Evolutionary conservation across 2,797 vertebrate genomes (phyloP).

Genomic region (Numenius phaeopus): DNA sequence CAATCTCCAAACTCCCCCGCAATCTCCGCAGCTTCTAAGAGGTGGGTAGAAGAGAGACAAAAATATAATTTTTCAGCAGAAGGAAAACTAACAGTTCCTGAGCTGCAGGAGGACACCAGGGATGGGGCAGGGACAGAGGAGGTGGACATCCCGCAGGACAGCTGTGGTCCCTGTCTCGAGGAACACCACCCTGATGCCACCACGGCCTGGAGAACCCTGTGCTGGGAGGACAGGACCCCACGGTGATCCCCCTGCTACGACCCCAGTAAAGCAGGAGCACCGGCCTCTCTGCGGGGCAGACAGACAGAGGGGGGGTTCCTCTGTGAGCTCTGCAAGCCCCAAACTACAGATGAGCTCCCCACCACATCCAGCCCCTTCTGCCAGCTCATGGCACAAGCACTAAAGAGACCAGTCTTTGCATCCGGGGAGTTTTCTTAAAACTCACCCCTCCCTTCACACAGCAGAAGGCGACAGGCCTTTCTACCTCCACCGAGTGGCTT

Average conservation of each 20-base stretch:
- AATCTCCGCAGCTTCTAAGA: not conserved
- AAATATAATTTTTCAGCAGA: too few relatives aligned
- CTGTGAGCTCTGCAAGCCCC: accelerated
- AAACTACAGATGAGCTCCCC: not conserved
- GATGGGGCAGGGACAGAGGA: not conserved
- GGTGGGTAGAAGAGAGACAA: not conserved
- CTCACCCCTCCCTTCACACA: not conserved
- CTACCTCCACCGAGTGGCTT: too few relatives aligned
- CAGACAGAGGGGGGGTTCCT: not conserved
- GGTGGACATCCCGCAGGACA: not conserved
- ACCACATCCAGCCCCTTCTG: not conserved
- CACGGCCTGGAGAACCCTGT: not conserved
- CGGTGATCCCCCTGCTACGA: not conserved
- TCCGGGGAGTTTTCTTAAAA: accelerated
- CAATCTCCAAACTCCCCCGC: too few relatives aligned
- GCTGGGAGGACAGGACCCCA: not conserved
- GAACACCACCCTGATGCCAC: too few relatives aligned
- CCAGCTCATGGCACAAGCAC: accelerated
- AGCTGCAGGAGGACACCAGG: not conserved
- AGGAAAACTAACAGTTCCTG: not conserved
- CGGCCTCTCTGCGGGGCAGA: not conserved
- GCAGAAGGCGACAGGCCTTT: not conserved
- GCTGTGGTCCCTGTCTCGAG: not conserved
- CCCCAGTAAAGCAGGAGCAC: not conserved
- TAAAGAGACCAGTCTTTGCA: not conserved